Base-by-base conservation (phyloP, 2,888 invertebrate genomes). In the Drosophila picticornis region DNA sequence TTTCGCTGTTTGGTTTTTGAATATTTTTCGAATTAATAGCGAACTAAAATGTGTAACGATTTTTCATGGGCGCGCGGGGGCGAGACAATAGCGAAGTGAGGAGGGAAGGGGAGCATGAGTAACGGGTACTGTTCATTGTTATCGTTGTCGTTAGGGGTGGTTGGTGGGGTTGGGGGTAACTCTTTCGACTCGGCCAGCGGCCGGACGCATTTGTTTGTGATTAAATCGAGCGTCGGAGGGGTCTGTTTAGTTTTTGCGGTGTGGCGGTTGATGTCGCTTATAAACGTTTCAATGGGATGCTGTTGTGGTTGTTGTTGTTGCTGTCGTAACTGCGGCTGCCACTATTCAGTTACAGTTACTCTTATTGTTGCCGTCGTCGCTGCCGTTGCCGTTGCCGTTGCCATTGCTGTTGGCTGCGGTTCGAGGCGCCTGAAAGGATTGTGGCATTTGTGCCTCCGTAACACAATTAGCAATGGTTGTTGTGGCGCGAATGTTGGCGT, bases 11-110 rank as follows among this genome's bases (percentile, higher is more conserved):
- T 64, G 67, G 59, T 74, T 81, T 75, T 79, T 71, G 72, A 76
- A 72, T 84, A 74, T 88, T 85, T 90, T 88, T 73, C 53, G 69
- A 73, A 90, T 85, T 90, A 90, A 86, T 86, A 86, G 90, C 81
- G 72, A 66, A 72, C 70, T 72, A 78, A 88, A 85, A 80, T 83
- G 83, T 88, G 71, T 76, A 88, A 66, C 88, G 58, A 74, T 80
- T 88, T 88, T 85, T 90, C 85, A 83, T 77, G 74, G 77, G 75
- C 76, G 61, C 74, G 62, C 57, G 64, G 57, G 53, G 65, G 56
- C 52, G 67, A n/a, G 34, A 29, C 31, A 19, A 27, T 22, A 53
- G 19, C 34, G 19, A 34, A 25, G 22, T 48, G 25, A 2, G 22
- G 36, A n/a, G 31, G 5, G 50, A 9, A 16, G 2, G 19, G 19